Evolutionary conservation across 2,113 vertebrate species (phyloP).

Genomic region (Tupaia chinensis): DNA sequence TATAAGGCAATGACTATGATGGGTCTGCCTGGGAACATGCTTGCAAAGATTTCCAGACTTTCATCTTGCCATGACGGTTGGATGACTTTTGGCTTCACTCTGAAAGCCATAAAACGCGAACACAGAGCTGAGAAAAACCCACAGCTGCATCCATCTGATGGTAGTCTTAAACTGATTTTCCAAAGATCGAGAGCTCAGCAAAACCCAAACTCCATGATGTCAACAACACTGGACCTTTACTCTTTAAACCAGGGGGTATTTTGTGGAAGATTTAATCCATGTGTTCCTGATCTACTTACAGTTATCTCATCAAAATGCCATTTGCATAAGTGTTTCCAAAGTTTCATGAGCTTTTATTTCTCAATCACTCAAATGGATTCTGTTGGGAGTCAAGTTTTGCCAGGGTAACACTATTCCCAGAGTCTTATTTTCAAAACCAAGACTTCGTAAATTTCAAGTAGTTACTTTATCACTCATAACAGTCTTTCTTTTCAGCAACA

Average conservation of each 20-base stretch:
- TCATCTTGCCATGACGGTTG: conserved; percentile 44
- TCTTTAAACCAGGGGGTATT: conserved; percentile 44
- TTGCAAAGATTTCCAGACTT: conserved; percentile 60
- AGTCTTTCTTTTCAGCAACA: conserved; percentile 29
- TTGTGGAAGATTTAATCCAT: conserved; percentile 64
- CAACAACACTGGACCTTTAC: conserved; percentile 21
- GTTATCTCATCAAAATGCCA: conserved; percentile 77
- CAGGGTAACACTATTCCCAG: conserved; percentile 46
- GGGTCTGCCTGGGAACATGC: background rate
- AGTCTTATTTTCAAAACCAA: conserved; percentile 59
- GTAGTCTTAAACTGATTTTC: conserved; percentile 65
- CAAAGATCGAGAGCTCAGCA: conserved; percentile 62
- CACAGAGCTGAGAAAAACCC: conserved; percentile 64
- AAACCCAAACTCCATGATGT: conserved; percentile 64
- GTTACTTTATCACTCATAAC: conserved; percentile 16
- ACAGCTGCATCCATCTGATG: conserved; percentile 59
- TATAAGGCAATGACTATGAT: background rate
- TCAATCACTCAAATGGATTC: conserved; percentile 19
- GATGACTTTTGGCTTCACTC: conserved; percentile 65
- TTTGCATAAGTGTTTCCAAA: conserved; percentile 74
- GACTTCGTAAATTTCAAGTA: conserved; percentile 57
- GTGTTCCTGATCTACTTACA: conserved; percentile 70
- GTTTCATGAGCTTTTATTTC: conserved; percentile 58
- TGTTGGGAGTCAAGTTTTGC: conserved; percentile 64
- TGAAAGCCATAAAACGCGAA: conserved; percentile 63